Evolutionary conservation across 92 coral and sea anemone genomes (phyloP), one percentile per base, ranked within the genome.

Genomic region (Bergia sp.): DNA sequence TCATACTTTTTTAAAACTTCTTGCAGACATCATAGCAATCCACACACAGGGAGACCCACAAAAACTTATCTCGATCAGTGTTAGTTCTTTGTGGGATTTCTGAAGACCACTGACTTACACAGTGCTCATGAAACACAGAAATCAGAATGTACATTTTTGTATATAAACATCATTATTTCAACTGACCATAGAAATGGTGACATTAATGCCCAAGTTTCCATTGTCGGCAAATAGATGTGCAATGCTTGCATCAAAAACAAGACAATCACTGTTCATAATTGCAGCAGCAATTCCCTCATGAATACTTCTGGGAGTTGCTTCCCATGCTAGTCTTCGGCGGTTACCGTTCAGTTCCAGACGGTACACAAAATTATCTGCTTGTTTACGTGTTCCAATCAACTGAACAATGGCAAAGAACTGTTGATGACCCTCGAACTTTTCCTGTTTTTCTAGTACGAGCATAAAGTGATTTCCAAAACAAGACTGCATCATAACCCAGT

Each of bases 401-500:
- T 97, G 99, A 36, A 97, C 99, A 88, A 97, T 97, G 72, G 99
- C 99, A 74, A 94, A 97, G 79, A 97, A 97, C 86, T 97, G 99
- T 82, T 97, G 99, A 67, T 96, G 99, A 40, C 99, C 99, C 45
- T 97, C 99, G 81, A 90, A 94, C 40, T 97, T 97, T 49, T 97
- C 99, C 77, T 97, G 99, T 81, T 97, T 97, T 93, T 97, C 99
- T 61, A 97, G 90, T 4, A 97, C 99, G 23, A 97, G 89, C 99
- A 97, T 97, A 65, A 97, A 97, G 87, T 97, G 99, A 73, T 97
- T 96, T 50, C 99, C 99, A 81, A 95, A 97, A 82, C 99, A 97
- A 3, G 99, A 97, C 73, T 97, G 99, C 99, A 97, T 97, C 99
- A 97, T 97, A 15, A 97, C 99, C 99, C 99, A 97, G 90, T 97